These are phyloP conservation scores for Trogon melanurus DNA, from an alignment of 2,113 vertebrate species.

Conservation along the genomic window DNA sequence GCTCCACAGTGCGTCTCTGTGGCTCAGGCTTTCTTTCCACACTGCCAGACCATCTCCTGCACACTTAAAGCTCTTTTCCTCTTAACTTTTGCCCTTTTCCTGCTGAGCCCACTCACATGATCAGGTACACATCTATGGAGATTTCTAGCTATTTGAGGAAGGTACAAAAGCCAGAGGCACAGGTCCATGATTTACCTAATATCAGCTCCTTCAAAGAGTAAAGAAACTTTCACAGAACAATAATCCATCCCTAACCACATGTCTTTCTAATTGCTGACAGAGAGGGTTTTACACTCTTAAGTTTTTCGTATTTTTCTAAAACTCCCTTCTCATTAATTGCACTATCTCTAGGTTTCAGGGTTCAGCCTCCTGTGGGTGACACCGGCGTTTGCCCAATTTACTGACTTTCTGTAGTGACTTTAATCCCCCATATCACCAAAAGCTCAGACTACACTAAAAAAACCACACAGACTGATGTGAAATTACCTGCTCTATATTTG, in stretches of 20 bases:
- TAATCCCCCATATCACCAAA: not conserved
- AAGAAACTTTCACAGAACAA: not conserved
- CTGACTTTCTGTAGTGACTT: not conserved
- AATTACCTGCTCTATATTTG: not conserved
- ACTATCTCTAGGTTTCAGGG: not conserved
- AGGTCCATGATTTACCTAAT: not conserved
- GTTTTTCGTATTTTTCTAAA: not conserved
- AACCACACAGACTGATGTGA: not conserved
- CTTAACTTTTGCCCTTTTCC: not conserved
- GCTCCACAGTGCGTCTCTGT: not conserved
- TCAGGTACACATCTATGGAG: not conserved
- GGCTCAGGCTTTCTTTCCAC: not conserved
- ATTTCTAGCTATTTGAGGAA: not conserved
- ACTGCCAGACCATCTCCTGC: not conserved
- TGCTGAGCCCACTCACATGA: not conserved
- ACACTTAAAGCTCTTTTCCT: not conserved
- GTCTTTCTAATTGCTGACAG: not conserved
- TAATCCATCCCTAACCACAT: not conserved
- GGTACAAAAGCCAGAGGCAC: not conserved
- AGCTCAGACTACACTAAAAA: not conserved
- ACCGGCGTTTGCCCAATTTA: not conserved
- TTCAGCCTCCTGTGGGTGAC: not conserved
- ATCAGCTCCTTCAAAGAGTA: not conserved
- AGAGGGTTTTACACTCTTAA: not conserved
- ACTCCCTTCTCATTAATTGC: not conserved